phyloP scores from a whole-genome alignment of 2,113 vertebrate genomes.

The Vulpes vulpes region DNA sequence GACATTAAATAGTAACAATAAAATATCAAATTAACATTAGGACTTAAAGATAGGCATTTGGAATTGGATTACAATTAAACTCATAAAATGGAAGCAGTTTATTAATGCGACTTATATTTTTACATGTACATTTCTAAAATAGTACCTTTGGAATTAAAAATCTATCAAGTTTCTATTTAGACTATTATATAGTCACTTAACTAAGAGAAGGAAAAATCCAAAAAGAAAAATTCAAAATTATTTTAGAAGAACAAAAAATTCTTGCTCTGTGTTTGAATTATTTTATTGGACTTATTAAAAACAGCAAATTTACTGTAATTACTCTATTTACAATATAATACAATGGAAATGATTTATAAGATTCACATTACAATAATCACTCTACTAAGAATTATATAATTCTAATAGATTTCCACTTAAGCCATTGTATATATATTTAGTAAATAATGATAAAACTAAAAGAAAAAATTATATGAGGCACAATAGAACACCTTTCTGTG shows the following conservation, averaged over 20 bases:
- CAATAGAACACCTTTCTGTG: neutral
- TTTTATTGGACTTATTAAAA: neutral
- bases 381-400: neutral
- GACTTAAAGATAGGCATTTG: neutral
- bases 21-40: neutral
- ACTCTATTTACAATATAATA: neutral
- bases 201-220: neutral
- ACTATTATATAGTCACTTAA: neutral
- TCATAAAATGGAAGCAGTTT: neutral
- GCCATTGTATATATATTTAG: neutral
- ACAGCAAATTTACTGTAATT: neutral
- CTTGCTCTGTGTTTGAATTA: neutral
- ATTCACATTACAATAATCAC: neutral
- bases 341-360: neutral
- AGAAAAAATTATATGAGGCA: neutral
- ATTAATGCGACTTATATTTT: neutral
- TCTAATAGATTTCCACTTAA: neutral
- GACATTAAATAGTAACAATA: neutral
- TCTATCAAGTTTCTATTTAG: neutral
- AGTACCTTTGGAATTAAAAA: neutral
- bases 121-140: neutral
- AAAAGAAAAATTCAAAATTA: neutral
- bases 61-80: neutral
- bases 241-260: neutral
- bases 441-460: neutral